A percentile compares a stretch with the other conserved stretches of the same genome.
Conservation (phyloP, 2,797 vertebrate species). For the Anas flavirostris region DNA sequence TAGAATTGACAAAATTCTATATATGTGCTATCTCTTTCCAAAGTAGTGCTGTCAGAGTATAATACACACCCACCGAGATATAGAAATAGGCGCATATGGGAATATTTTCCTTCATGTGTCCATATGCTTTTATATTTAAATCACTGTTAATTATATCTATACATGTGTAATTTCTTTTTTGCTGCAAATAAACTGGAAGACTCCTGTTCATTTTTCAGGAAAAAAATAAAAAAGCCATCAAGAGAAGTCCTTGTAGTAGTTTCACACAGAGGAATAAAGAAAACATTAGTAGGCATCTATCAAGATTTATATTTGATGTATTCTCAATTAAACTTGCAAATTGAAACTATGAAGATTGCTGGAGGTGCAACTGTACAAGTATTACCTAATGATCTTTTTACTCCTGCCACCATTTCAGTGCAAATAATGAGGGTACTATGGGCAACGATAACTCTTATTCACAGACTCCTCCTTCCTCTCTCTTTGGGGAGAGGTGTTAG, state of each 20-base stretch:
- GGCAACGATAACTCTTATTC: not conserved
- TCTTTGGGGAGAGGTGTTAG: not conserved
- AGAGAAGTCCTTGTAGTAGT: not conserved
- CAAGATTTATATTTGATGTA: slow-evolving; percentile 10
- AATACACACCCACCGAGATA: slow-evolving; percentile 45
- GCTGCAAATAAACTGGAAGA: slow-evolving; percentile 51
- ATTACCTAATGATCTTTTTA: not conserved
- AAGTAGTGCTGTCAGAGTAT: slow-evolving; percentile 29
- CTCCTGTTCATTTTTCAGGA: not conserved
- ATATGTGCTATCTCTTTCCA: slow-evolving; percentile 20
- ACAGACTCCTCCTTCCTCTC: not conserved
- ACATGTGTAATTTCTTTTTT: slow-evolving; percentile 11
- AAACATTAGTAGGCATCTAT: not conserved
- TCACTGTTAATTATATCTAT: slow-evolving; percentile 13
- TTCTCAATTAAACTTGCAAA: slow-evolving; percentile 9
- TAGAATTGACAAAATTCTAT: slow-evolving; percentile 55
- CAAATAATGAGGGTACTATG: not conserved
- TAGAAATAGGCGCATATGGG: slow-evolving; percentile 39
- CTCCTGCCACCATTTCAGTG: not conserved
- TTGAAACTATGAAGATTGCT: not conserved
- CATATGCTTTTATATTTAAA: slow-evolving; percentile 49
- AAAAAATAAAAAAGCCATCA: not conserved
- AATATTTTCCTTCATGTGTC: slow-evolving; percentile 35
- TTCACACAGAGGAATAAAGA: not conserved
- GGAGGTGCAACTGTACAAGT: not conserved